phyloP scores from a whole-genome alignment of 2,888 invertebrate genomes.

The Dastarcus helophoroides region DNA sequence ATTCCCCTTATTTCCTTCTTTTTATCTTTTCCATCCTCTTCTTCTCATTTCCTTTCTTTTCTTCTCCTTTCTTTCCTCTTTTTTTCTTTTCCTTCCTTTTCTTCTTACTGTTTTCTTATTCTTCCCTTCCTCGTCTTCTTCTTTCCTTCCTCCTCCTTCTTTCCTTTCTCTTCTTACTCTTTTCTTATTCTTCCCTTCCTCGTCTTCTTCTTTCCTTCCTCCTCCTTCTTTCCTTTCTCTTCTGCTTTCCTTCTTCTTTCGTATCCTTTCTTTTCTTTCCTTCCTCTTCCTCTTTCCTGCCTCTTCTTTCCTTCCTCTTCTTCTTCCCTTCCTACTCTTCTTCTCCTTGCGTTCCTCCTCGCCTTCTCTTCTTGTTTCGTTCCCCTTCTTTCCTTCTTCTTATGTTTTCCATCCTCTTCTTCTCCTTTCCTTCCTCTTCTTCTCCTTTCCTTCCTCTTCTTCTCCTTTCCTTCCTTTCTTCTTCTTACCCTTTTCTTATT shows the following conservation, averaged over 20 bases:
- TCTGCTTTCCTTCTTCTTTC: background rate
- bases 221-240: conserved; percentile 1
- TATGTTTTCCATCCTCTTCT: too few species aligned
- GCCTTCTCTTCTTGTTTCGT: background rate
- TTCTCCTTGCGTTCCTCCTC: background rate
- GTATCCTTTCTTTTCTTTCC: too few species aligned
- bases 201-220: too few species aligned
- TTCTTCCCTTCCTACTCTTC: background rate
- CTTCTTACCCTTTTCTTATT: background rate
- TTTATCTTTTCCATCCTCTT: too few species aligned
- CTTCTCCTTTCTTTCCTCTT: too few species aligned
- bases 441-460: background rate
- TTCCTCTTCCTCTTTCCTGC: too few species aligned
- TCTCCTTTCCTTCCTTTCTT: background rate
- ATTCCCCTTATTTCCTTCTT: too few species aligned
- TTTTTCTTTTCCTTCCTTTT: too few species aligned
- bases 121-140: too few species aligned
- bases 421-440: background rate
- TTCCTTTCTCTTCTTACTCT: background rate
- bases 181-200: background rate
- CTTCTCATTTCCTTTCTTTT: too few species aligned
- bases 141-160: background rate
- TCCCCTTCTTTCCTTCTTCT: background rate
- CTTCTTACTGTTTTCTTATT: too few species aligned
- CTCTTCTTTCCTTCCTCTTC: background rate